phyloP scores from a whole-genome alignment of 1,140 invertebrate species.

The Saccostrea glomerata region DNA sequence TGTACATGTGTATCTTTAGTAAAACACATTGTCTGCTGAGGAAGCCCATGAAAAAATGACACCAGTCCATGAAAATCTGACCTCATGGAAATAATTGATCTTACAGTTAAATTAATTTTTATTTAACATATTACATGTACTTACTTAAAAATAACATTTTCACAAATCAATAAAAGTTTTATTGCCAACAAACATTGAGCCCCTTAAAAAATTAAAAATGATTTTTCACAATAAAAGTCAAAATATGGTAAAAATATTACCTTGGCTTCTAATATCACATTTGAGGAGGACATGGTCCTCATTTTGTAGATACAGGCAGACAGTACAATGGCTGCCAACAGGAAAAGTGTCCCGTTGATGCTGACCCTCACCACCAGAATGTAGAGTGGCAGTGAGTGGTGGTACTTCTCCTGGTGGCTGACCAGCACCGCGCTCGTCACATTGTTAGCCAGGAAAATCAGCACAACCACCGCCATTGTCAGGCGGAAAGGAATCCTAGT shows the following conservation, averaged over 20 bases:
- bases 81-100: too few relatives aligned
- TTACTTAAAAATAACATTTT: too few relatives aligned
- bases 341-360: slow-evolving; percentile 77
- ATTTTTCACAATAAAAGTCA: too few relatives aligned
- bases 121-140: too few relatives aligned
- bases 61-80: too few relatives aligned
- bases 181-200: too few relatives aligned
- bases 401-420: slow-evolving; percentile 58
- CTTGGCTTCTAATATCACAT: slow-evolving; percentile 77
- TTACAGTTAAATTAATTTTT: too few relatives aligned
- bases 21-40: too few relatives aligned
- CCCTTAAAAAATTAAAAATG: too few relatives aligned
- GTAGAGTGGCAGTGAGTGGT: slow-evolving; percentile 61
- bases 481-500: slow-evolving; percentile 68
- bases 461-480: slow-evolving; percentile 64
- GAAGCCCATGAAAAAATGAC: too few relatives aligned
- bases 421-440: slow-evolving; percentile 71
- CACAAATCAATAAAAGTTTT: too few relatives aligned
- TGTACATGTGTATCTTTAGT: too few relatives aligned
- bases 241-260: slow-evolving; percentile 56
- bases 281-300: slow-evolving; percentile 73
- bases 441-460: slow-evolving; percentile 75
- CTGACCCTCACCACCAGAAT: slow-evolving; percentile 71
- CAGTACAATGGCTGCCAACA: slow-evolving; percentile 73
- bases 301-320: slow-evolving; percentile 76